A percentile compares a stretch with the other conserved stretches of the same genome.
Evolutionary conservation across 2,888 invertebrate species (phyloP).

Genomic region (Temnothorax ravouxi): DNA sequence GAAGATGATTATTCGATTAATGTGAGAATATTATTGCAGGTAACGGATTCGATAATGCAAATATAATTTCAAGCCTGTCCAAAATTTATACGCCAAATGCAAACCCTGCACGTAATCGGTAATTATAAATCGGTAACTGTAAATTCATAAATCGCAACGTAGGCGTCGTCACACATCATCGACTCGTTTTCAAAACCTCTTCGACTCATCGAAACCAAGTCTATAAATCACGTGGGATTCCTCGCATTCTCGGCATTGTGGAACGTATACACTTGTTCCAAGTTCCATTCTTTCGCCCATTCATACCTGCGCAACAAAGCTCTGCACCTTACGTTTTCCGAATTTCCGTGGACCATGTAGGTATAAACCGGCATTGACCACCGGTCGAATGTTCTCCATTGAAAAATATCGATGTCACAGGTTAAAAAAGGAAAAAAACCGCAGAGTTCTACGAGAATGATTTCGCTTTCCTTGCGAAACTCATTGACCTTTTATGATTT

Average conservation of each 20-base stretch:
- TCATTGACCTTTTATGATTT: slow-evolving; percentile 80
- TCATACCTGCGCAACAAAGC: slow-evolving; percentile 82
- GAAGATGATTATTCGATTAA: neutral
- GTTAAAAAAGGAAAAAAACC: slow-evolving; percentile 62
- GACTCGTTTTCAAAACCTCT: neutral
- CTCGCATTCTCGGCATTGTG: slow-evolving; percentile 79
- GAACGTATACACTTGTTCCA: slow-evolving; percentile 84
- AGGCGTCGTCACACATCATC: neutral
- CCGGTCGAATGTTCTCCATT: slow-evolving; percentile 70
- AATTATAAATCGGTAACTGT: neutral
- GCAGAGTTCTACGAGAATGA: slow-evolving; percentile 73
- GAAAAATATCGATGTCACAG: slow-evolving; percentile 57
- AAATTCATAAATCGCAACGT: slow-evolving; percentile 6
- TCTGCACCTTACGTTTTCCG: slow-evolving; percentile 83
- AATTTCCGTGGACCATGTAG: slow-evolving; percentile 51
- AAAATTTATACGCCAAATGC: slow-evolving; percentile 54
- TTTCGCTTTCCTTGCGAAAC: slow-evolving; percentile 70
- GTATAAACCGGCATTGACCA: slow-evolving; percentile 52
- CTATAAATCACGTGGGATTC: slow-evolving; percentile 82
- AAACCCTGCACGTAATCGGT: neutral
- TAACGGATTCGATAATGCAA: neutral
- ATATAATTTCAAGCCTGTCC: neutral
- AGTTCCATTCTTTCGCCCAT: slow-evolving; percentile 80
- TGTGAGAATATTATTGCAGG: too few species aligned
- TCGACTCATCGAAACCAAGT: slow-evolving; percentile 65